Base-by-base conservation (phyloP, 1,140 invertebrate species). In the Drosophila rufa region DNA sequence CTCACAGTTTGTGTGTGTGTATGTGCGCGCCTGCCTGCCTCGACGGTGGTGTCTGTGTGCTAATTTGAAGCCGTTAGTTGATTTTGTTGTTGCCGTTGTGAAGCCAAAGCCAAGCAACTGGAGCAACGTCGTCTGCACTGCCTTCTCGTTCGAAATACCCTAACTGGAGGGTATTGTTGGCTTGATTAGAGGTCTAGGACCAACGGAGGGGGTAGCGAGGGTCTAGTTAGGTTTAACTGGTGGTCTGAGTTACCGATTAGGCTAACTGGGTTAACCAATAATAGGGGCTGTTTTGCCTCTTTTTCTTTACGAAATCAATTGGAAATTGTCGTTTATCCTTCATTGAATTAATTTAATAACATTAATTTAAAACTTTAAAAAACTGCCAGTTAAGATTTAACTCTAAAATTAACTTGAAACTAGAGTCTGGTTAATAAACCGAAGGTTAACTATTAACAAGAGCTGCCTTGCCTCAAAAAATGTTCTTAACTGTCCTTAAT, bases 21-120 rank as follows among this genome's bases (percentile, higher is more conserved):
- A 3, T 40, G 33, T 36, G 46, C 19, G 4, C 22, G 45, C 27
- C 27, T 61, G 33, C 17, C 36, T 42, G 55, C n/a, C 15, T 27
- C 42, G 30, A 1, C 30, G 40, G 19, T 69, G 46, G 19, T 69
- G 46, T 51, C 36, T 51, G 33, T 33, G 40, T 27, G 62, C 33
- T 68, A 38, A 68, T 70, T 67, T 70, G 30, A 70, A 70, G 47
- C 64, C 30, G 7, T 42, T 45, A 51, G 67, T 22, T 47, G 58
- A 33, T 19, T 64, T 46, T 27, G 40, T 27, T 22, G 22, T 51
- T 43, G 48, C 33, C 33, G 33, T 36, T 62, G 25, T 1, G 8
- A 51, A 65, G 66, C 38, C 58, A 62, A 51, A 68, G 65, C 42
- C 65, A 61, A 68, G 57, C 36, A 51, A 65, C 17, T 51, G 60